A percentile compares a stretch with the other conserved stretches of the same genome.
Evolutionary conservation across 30 jellyfish, hydroid and myxozoan genomes (phyloP).

Genomic region (Hydractinia echinata): DNA sequence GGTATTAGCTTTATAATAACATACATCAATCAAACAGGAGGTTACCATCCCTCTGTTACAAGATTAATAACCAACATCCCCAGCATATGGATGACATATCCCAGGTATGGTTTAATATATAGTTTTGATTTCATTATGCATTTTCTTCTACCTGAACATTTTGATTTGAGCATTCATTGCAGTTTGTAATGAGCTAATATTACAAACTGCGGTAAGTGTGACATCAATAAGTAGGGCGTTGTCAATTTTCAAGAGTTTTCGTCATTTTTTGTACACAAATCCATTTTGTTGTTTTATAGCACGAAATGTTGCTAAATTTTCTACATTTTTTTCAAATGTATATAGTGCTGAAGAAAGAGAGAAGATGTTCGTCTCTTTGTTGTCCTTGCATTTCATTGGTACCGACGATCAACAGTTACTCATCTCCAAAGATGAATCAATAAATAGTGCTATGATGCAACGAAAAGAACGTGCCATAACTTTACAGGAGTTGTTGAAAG

Average conservation of each 20-base stretch:
- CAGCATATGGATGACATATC: neutral
- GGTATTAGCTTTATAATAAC: constrained; percentile 5
- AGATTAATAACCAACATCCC: neutral
- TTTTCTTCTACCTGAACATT: too few species aligned
- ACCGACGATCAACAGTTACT: constrained; percentile 16
- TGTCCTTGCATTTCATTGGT: constrained; percentile 40
- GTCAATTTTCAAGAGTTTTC: too few species aligned
- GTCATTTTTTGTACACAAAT: too few species aligned
- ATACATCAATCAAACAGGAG: neutral
- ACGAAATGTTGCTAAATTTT: too few species aligned
- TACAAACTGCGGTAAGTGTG: too few species aligned
- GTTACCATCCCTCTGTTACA: neutral
- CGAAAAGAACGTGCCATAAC: constrained; percentile 28
- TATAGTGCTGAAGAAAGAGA: constrained; percentile 49
- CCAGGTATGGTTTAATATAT: neutral
- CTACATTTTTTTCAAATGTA: neutral
- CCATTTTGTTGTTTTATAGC: too few species aligned
- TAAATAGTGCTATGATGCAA: constrained; percentile 35
- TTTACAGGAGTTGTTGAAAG: constrained; percentile 29
- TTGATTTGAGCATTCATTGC: too few species aligned
- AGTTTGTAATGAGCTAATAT: too few species aligned
- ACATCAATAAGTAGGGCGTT: too few species aligned
- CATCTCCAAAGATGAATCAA: constrained; percentile 15
- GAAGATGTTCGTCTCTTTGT: constrained; percentile 32
- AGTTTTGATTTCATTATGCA: neutral